Evolutionary conservation across 2,113 vertebrate species (phyloP).

Genomic region (Nasalis larvatus): DNA sequence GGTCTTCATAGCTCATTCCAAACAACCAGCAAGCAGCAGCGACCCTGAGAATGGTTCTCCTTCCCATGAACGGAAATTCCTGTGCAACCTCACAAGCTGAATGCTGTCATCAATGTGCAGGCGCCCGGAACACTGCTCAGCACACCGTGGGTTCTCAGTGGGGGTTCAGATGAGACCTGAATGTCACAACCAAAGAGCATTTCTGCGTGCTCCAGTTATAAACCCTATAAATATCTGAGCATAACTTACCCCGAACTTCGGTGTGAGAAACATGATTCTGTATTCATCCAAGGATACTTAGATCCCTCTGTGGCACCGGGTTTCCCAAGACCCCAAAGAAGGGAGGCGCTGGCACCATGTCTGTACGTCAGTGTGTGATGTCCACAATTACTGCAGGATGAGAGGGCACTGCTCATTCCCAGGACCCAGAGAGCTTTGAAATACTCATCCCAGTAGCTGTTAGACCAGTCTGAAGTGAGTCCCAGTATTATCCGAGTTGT

Average conservation of each 20-base stretch:
- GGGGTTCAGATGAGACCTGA: background rate
- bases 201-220: background rate
- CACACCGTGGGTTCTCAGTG: no score
- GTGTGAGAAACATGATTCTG: background rate
- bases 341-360: background rate
- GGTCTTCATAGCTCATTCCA: background rate
- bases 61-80: background rate
- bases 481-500: background rate
- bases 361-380: background rate
- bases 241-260: background rate
- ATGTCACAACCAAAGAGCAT: background rate
- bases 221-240: background rate
- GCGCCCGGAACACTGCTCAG: background rate
- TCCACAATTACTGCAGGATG: background rate
- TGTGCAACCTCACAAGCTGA: background rate
- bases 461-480: background rate
- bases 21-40: background rate
- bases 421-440: background rate
- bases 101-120: no score
- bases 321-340: background rate
- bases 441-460: fast-evolving
- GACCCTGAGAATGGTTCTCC: no score
- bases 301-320: no score
- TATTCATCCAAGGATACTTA: background rate
- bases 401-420: fast-evolving